These are phyloP conservation scores for Jaculus jaculus DNA, from an alignment of 2,113 vertebrate species.

Conservation along the genomic window DNA sequence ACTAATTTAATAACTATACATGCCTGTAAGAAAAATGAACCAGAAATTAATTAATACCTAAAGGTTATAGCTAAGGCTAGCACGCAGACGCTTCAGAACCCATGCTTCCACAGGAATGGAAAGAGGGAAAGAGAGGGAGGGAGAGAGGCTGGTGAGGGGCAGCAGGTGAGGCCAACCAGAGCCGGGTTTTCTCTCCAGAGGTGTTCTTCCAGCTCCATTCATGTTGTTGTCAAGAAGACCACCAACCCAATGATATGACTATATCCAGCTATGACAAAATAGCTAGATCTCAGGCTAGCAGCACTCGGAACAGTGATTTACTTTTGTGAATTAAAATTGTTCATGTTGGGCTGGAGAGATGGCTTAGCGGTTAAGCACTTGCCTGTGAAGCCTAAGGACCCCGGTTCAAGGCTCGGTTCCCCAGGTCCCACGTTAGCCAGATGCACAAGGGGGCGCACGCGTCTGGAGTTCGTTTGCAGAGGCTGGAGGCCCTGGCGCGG, in stretches of 20 bases:
- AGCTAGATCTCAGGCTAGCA: too few relatives aligned
- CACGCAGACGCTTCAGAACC: background rate
- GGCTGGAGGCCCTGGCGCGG: too few relatives aligned
- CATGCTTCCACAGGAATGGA: background rate
- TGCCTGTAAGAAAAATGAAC: background rate
- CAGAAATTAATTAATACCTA: background rate
- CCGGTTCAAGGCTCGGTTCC: too few relatives aligned
- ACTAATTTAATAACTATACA: background rate
- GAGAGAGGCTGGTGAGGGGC: rapidly evolving
- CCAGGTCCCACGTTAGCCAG: too few relatives aligned
- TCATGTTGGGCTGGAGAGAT: too few relatives aligned
- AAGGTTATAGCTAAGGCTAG: background rate
- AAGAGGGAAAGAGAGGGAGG: background rate
- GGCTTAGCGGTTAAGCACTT: too few relatives aligned
- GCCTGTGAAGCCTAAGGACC: too few relatives aligned
- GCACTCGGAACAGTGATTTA: background rate
- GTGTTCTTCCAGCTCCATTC: background rate
- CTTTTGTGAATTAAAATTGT: background rate
- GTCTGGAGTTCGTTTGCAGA: too few relatives aligned
- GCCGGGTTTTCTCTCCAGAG: background rate
- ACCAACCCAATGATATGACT: background rate
- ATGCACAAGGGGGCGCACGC: too few relatives aligned
- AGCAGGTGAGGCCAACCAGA: background rate
- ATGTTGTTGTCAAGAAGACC: background rate
- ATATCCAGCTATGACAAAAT: background rate